Percentiles rank a stretch among this genome's conserved stretches.
These are phyloP conservation scores for Cephalotes varians DNA, from an alignment of 2,888 invertebrate species.

Conservation along the genomic window DNA sequence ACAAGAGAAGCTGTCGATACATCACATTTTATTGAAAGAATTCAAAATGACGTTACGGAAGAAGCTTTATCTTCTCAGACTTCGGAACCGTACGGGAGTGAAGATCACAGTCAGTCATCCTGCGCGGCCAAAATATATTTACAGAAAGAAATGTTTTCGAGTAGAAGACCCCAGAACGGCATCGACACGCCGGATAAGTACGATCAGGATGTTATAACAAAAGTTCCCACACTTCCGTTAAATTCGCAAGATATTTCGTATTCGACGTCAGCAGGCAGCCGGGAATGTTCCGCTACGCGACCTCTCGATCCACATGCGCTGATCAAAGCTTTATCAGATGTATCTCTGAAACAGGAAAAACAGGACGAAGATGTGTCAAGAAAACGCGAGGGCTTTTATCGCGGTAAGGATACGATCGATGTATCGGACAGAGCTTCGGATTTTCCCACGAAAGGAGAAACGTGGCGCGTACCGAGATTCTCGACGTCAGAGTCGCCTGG, in stretches of 20 bases:
- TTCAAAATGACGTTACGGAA: neutral
- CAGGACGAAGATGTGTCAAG: neutral
- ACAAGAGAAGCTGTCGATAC: neutral
- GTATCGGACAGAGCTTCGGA: neutral
- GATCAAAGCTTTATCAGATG: slow-evolving; percentile 72
- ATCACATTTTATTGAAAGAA: neutral
- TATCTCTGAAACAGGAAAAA: slow-evolving; percentile 56
- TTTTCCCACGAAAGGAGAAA: slow-evolving; percentile 33
- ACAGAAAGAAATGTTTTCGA: neutral
- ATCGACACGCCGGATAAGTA: neutral
- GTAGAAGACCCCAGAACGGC: neutral
- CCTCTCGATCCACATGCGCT: slow-evolving; percentile 69
- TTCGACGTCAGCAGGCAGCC: slow-evolving; percentile 62
- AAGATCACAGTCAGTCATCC: slow-evolving; percentile 21
- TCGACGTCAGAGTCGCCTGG: neutral
- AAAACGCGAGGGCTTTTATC: neutral
- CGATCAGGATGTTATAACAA: slow-evolving; percentile 19
- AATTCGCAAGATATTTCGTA: slow-evolving; percentile 71
- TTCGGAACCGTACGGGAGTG: slow-evolving; percentile 12
- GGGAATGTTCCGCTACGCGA: slow-evolving; percentile 45
- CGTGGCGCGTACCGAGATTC: neutral
- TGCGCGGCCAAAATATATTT: neutral
- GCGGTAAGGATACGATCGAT: neutral
- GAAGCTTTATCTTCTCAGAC: slow-evolving; percentile 15
- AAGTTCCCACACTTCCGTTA: slow-evolving; percentile 61